Evolutionary conservation across 2,888 invertebrate species (phyloP).

Genomic region (Odontocolon sp.): DNA sequence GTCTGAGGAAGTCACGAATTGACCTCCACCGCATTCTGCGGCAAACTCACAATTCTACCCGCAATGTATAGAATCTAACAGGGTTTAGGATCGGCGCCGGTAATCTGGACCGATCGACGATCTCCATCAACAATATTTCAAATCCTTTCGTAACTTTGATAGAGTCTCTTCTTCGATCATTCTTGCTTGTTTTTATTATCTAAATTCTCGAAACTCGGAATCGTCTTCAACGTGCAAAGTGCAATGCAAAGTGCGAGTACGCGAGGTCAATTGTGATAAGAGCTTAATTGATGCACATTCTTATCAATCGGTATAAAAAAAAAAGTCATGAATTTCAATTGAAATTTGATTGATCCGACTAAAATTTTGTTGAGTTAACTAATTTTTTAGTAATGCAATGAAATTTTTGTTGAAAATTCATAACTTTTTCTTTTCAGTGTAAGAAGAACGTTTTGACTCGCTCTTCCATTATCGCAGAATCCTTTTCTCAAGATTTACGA

Average conservation of each 20-base stretch:
- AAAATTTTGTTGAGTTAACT: too few species aligned
- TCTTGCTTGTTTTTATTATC: too few species aligned
- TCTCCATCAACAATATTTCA: not conserved
- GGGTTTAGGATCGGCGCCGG: conserved; percentile 19
- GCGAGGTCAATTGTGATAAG: not conserved
- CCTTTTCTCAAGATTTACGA: too few species aligned
- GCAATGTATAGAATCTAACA: conserved; percentile 7
- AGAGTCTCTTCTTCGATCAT: too few species aligned
- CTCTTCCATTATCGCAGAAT: too few species aligned
- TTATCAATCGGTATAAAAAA: not conserved
- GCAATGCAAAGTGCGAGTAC: not conserved
- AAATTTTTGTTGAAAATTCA: too few species aligned
- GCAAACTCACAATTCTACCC: conserved; percentile 48
- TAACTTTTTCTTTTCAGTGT: too few species aligned
- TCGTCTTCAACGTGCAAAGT: not conserved
- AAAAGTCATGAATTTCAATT: not conserved
- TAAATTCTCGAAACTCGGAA: not conserved
- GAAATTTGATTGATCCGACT: too few species aligned
- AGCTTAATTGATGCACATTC: not conserved
- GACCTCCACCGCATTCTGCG: conserved; percentile 50
- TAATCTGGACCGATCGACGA: not conserved
- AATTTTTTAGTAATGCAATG: too few species aligned
- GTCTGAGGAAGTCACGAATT: conserved; percentile 55
- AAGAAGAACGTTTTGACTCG: too few species aligned
- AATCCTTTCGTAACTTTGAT: too few species aligned